Evolutionary conservation across 2,797 vertebrate genomes (phyloP).

Genomic region (Pipistrellus nathusii): DNA sequence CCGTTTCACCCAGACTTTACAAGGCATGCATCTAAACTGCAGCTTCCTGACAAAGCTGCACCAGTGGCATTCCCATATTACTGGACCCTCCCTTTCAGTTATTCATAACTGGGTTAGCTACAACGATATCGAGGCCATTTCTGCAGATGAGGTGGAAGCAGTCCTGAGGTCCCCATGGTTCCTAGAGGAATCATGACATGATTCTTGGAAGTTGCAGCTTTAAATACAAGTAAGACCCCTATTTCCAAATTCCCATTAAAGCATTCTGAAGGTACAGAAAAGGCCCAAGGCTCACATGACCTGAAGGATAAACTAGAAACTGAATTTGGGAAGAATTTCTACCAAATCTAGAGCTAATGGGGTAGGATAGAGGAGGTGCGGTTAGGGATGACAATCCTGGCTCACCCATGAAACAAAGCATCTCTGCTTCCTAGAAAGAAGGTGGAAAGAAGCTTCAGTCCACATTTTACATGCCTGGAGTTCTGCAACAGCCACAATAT

Average conservation of each 20-base stretch:
- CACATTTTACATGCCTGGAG: fast-evolving
- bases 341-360: background rate
- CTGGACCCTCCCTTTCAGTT: background rate
- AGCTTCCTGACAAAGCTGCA: background rate
- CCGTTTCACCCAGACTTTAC: background rate
- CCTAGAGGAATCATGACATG: background rate
- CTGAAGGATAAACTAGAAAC: background rate
- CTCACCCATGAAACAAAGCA: background rate
- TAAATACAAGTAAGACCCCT: background rate
- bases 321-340: background rate
- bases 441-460: background rate
- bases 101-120: background rate
- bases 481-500: background rate
- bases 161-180: fast-evolving
- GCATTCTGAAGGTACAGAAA: background rate
- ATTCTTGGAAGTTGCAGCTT: background rate
- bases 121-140: background rate
- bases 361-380: background rate
- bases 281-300: background rate
- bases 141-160: background rate
- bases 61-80: background rate
- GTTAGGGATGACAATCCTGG: too few relatives aligned
- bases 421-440: background rate
- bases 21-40: background rate
- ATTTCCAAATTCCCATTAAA: background rate